Base-by-base conservation (phyloP, 2,797 vertebrate genomes). In the Orientallactaga sibirica region DNA sequence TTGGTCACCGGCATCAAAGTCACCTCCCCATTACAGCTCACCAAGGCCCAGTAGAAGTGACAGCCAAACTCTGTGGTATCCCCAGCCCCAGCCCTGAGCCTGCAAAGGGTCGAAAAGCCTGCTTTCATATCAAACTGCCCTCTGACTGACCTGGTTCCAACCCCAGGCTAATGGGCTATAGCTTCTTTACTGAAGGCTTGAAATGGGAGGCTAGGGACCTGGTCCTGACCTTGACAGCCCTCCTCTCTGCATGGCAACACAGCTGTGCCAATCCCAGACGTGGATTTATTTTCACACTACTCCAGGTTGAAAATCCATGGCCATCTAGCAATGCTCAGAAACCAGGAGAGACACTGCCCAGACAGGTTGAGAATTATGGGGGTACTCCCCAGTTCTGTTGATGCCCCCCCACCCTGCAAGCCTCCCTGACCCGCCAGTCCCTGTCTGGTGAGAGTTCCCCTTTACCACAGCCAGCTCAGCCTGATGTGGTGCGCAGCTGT, bases 61-160 rank as follows among this genome's bases (percentile, higher is more conserved):
- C 18, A 1, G 43, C 55, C 0, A 0, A 55, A 7, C 43, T 12
- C 43, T 2, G 4, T 3, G 27, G 43, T 3, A 25, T 16, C 10
- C 29, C 27, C 6, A 1, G 67, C 20, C 29, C 1, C 0, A 61
- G 16, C 27, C 3, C 1, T 0, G n/a, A 58, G 10, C 66, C 29
- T 68, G 16, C 48, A 5, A 12, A 48, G 48, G 16, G 27, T 37
- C 2, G 2, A 64, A 33, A 55, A 20, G 64, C 0, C 43, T 1
- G 4, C 29, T 8, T 11, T 2, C 14, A n/a, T 4, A 5, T 55
- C 70, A 33, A 33, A 22, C 48, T 0, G 11, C 52, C 19, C 77
- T 86, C 77, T 4, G 43, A 78, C 25, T 3, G 11, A 1, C 41
- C 55, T 2, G 0, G 43, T 48, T 48, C 81, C 6, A 5, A 27